Conservation (phyloP, 1,140 invertebrate species). For the Drosophila elegans region DNA sequence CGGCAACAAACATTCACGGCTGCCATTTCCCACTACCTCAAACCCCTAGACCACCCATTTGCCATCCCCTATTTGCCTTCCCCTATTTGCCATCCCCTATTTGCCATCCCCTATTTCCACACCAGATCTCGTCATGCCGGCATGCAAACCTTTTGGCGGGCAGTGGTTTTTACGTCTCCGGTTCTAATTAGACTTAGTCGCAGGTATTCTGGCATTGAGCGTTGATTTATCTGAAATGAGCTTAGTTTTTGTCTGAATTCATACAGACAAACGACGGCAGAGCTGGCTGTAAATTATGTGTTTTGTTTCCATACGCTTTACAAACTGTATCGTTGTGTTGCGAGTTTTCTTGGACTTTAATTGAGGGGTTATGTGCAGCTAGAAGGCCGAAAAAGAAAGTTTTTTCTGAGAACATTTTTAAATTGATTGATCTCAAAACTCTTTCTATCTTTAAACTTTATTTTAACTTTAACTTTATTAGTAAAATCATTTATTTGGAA, state of each 20-base stretch:
- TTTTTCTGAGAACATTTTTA: no score
- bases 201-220: slow-evolving; percentile 73
- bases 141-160: slow-evolving; percentile 30
- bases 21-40: neutral
- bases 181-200: slow-evolving; percentile 77
- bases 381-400: no score
- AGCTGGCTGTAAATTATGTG: slow-evolving; percentile 9
- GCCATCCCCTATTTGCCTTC: neutral
- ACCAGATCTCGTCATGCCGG: slow-evolving; percentile 7
- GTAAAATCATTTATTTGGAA: no score
- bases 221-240: slow-evolving; percentile 74
- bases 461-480: no score
- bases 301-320: slow-evolving; percentile 22
- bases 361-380: no score
- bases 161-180: slow-evolving; percentile 78
- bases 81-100: neutral
- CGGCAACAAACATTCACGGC: slow-evolving; percentile 56
- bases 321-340: no score
- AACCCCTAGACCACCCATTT: neutral
- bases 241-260: slow-evolving; percentile 53
- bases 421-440: no score
- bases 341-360: neutral
- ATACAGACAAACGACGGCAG: slow-evolving; percentile 57
- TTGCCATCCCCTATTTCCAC: neutral
- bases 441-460: no score